A percentile compares a stretch with the other conserved stretches of the same genome.
Evolutionary conservation across 2,797 vertebrate genomes (phyloP).

Genomic region (Peromyscus nudipes): DNA sequence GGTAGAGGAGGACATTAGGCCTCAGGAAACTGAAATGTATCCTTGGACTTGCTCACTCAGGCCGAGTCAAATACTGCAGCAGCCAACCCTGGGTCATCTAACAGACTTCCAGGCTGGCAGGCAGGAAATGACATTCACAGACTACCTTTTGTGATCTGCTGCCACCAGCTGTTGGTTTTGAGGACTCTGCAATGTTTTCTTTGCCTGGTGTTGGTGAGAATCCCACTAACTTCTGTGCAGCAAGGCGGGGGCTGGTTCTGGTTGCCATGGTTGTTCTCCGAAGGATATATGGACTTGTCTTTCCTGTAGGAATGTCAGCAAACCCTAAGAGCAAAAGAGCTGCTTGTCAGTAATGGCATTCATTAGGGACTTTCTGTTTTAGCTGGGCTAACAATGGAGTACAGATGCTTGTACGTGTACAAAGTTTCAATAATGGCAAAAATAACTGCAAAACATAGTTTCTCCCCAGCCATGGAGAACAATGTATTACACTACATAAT

Average conservation of each 20-base stretch:
- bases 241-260: slow-evolving; percentile 89
- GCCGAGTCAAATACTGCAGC: background rate
- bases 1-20: background rate
- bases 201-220: slow-evolving; percentile 9
- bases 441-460: background rate
- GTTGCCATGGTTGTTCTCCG: slow-evolving; percentile 88
- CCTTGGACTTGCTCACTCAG: background rate
- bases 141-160: slow-evolving; percentile 91
- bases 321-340: slow-evolving; percentile 88
- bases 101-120: background rate
- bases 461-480: background rate
- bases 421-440: background rate
- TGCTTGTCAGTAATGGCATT: background rate
- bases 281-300: slow-evolving; percentile 91
- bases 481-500: background rate
- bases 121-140: accelerated
- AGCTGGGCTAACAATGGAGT: background rate
- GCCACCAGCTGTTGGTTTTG: slow-evolving; percentile 88
- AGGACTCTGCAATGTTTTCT: slow-evolving; percentile 78
- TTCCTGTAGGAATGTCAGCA: slow-evolving; percentile 92
- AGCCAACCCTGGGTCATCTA: background rate
- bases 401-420: background rate
- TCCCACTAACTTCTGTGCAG: slow-evolving; percentile 76
- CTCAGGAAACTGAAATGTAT: background rate
- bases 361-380: background rate